Base-by-base conservation (phyloP, 2,888 invertebrate genomes). In the Apamea monoglypha region DNA sequence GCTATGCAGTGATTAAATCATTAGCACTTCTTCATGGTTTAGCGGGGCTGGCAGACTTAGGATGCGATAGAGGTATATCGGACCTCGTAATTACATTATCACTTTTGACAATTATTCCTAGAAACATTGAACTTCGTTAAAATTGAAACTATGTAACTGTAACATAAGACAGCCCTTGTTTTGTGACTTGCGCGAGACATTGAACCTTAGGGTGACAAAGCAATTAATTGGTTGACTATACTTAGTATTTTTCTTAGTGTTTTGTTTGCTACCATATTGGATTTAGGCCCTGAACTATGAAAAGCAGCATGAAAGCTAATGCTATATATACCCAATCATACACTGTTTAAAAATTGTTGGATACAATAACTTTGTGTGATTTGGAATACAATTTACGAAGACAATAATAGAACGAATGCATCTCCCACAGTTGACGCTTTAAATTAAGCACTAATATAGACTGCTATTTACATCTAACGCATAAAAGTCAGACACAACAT, bases 401-500 rank as follows among this genome's bases (percentile, higher is more conserved):
- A 8, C 40, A 74, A 66, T 74, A 40, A 82, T 59, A 66, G 82
- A 81, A 71, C 63, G 25, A 56, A 64, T 40, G 18, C 29, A 66
- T 80, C 56, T 66, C 74, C 53, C 76, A 76, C 61, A 69, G 61
- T 83, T 47, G 44, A 29, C 61, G 61, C 36, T 82, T 63, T 29
- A 61, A 50, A 63, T 68, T 21, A 82, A 67, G 53, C 61, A 67
- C 83, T 53, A 59, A 36, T 47, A 80, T 5, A 75, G 44, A 61
- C 50, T 67, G n/a, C 32, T 53, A 7, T 36, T 56, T 56, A 53
- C 10, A 63, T 63, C 83, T 76, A 47, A 32, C 16, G 25, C 67
- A 53, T 67, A 61, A 59, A 82, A 61, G 18, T 47, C 53, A 76
- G 59, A 80, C 67, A 74, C n/a, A 82, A 76, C 67, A 61, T 18